phyloP scores from a whole-genome alignment of 2,888 invertebrate genomes.

The Drosophila eohydei region DNA sequence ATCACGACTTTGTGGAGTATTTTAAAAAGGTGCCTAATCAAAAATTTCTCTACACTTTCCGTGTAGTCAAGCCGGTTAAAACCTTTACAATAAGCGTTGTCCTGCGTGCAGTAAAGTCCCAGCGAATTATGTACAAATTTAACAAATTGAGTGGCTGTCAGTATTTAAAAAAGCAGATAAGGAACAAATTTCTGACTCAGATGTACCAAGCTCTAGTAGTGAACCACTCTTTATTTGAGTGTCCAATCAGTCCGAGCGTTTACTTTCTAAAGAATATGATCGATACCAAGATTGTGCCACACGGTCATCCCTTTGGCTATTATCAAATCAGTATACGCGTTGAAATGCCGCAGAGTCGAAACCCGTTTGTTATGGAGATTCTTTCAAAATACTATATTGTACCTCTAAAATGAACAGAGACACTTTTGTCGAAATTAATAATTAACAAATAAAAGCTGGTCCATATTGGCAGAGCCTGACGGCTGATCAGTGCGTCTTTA shows the following conservation, averaged over 20 bases:
- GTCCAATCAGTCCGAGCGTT: slow-evolving; percentile 46
- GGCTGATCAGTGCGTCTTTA: background rate
- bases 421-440: background rate
- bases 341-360: slow-evolving; percentile 17
- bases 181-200: slow-evolving; percentile 29
- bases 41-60: slow-evolving; percentile 26
- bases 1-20: slow-evolving; percentile 47
- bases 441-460: background rate
- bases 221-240: slow-evolving; percentile 40
- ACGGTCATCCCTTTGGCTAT: slow-evolving; percentile 18
- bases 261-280: slow-evolving; percentile 35
- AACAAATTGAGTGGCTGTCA: slow-evolving; percentile 39
- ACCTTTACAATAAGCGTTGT: slow-evolving; percentile 23
- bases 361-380: slow-evolving; percentile 35
- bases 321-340: slow-evolving; percentile 28
- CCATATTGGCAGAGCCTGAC: background rate
- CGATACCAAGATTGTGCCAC: slow-evolving; percentile 6
- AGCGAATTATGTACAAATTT: slow-evolving; percentile 34
- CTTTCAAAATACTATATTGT: slow-evolving; percentile 32
- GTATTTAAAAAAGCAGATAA: slow-evolving; percentile 38
- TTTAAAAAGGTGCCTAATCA: slow-evolving; percentile 17
- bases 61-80: slow-evolving; percentile 14
- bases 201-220: slow-evolving; percentile 34
- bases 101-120: slow-evolving; percentile 3
- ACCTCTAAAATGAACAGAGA: background rate